Conservation (phyloP, 2,113 vertebrate species). For the Gnathonemus echidnorhynchus region DNA sequence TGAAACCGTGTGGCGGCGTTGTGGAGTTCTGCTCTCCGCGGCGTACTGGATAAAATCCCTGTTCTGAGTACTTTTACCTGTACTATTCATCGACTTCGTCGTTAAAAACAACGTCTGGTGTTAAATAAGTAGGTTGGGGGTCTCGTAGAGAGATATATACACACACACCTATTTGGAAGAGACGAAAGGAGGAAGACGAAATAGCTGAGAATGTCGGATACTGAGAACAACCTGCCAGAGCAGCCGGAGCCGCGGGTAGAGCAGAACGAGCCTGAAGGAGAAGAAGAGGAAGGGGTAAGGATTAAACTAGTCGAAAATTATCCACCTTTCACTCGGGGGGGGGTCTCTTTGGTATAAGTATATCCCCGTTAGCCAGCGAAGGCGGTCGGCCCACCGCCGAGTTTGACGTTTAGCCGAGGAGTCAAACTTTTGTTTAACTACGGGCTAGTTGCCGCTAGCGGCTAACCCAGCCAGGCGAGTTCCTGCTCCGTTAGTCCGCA, state of each 20-base stretch:
- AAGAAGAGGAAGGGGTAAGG: constrained; percentile 58
- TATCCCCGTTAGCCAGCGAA: background rate
- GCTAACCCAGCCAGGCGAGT: background rate
- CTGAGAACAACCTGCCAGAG: constrained; percentile 47
- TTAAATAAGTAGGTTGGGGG: background rate
- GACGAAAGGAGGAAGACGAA: background rate
- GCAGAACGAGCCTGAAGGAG: constrained; percentile 48
- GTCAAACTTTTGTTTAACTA: background rate
- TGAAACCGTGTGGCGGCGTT: background rate
- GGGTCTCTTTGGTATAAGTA: too few species aligned
- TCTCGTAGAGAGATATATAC: background rate
- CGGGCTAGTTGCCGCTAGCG: background rate
- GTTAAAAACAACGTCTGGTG: background rate
- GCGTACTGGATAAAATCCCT: background rate
- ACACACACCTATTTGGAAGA: background rate
- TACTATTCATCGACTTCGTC: background rate
- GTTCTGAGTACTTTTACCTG: background rate
- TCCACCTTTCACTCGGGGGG: background rate
- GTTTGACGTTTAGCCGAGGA: background rate
- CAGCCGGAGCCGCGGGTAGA: constrained; percentile 49
- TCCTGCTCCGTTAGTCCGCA: background rate
- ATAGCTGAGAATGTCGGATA: constrained; percentile 50
- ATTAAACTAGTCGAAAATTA: constrained; percentile 28
- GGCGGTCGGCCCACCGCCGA: background rate
- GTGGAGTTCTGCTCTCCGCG: background rate